Conservation (phyloP, 2,797 vertebrate genomes). For the Thalassophryne amazonica region DNA sequence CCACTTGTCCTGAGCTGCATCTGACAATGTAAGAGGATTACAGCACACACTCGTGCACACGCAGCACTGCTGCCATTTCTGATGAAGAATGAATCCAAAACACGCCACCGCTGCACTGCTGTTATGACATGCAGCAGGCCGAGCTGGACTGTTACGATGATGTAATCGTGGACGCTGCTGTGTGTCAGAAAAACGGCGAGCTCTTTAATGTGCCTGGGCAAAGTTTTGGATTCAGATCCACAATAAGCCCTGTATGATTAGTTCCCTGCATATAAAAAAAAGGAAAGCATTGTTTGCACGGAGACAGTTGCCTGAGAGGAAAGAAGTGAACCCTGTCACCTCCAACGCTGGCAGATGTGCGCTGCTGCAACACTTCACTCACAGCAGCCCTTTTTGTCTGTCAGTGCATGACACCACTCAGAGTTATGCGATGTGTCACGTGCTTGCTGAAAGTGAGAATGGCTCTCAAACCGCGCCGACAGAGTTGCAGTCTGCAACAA, state of each 20-base stretch:
- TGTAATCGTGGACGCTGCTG: constrained; percentile 47
- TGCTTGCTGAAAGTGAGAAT: constrained; percentile 7
- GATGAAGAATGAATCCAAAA: constrained; percentile 74
- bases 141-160: constrained; percentile 41
- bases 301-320: constrained; percentile 54
- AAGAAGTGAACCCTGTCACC: constrained; percentile 63
- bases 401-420: neutral
- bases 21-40: constrained; percentile 72
- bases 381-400: constrained; percentile 12
- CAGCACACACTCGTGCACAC: constrained; percentile 15
- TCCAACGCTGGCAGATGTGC: constrained; percentile 50
- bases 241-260: constrained; percentile 54
- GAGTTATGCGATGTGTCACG: constrained; percentile 16
- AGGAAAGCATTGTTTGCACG: constrained; percentile 56
- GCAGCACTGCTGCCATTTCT: constrained; percentile 58
- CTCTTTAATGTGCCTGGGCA: constrained; percentile 53
- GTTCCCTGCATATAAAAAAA: constrained; percentile 47
- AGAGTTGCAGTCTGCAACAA: constrained; percentile 4
- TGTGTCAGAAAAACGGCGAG: constrained; percentile 38
- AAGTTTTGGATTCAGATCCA: constrained; percentile 50
- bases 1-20: constrained; percentile 45
- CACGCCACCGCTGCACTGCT: constrained; percentile 53
- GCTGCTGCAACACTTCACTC: constrained; percentile 36
- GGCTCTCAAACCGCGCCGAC: constrained; percentile 9
- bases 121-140: constrained; percentile 53